Evolutionary conservation across 2,113 vertebrate genomes (phyloP), one percentile per base, ranked within the genome.

Genomic region (Cervus canadensis): DNA sequence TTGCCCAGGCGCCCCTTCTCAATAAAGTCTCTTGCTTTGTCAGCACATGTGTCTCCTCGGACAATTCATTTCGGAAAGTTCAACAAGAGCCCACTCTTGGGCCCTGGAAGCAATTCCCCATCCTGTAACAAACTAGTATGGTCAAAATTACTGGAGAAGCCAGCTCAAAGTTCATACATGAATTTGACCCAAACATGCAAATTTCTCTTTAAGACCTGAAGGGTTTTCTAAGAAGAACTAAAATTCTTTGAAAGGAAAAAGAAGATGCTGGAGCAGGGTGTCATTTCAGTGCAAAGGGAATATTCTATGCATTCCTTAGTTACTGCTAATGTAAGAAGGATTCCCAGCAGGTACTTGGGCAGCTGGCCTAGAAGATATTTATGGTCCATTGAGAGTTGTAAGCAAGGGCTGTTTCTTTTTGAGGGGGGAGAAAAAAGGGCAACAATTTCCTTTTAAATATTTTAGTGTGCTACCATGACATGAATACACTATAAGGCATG

Each of bases 371-470:
- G 74, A 94, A 96, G 79, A 91, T 93, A 94, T 71, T 94, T 97
- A 97, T 79, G 74, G 81, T 76, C 96, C 84, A 67, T 3, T 64
- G 87, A 97, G 96, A 97, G 79, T 78, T 97, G 30, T 97, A 98
- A 98, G 79, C 95, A 95, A 96, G 33, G 30, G 50, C 43, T 87
- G 33, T 87, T 97, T 93, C 57, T 95, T 96, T 96, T 94, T 33
- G 26, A 86, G 12, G 33, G 5, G 17, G 90, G 5, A 17, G 87
- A 89, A 91, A 89, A n/a, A 83, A 92, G 45, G 45, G 71, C 78
- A 97, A 54, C 45, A 48, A 89, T 97, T 97, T 94, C 52, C 95
- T 97, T 95, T 96, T 97, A 97, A 97, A 98, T 98, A 96, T 98
- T 98, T 98, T 94, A 97, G 82, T 89, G n/a, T 97, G 60, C 94